A percentile compares a stretch with the other conserved stretches of the same genome.
Conservation (phyloP, 2,113 vertebrate species). For the Galeopterus variegatus region DNA sequence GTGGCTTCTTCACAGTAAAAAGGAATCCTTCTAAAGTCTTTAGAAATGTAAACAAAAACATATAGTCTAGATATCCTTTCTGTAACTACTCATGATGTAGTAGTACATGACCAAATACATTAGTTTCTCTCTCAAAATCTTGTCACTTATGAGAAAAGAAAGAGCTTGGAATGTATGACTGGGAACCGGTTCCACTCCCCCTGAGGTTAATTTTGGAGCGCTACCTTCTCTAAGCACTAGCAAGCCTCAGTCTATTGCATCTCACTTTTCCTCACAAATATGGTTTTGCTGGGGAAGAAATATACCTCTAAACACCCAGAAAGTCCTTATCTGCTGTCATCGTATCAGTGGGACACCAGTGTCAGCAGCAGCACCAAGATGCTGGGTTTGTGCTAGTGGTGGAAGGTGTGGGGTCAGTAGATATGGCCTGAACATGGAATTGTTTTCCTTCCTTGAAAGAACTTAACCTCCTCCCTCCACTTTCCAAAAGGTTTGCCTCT, state of each 20-base stretch:
- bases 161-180: neutral
- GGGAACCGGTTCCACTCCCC: neutral
- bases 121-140: neutral
- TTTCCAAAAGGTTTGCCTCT: neutral
- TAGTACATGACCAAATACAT: neutral
- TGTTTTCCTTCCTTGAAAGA: neutral
- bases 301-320: neutral
- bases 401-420: neutral
- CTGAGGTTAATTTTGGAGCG: neutral
- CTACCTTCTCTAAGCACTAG: neutral
- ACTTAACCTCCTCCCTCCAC: neutral
- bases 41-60: neutral
- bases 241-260: neutral
- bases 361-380: neutral
- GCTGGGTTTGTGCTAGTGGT: neutral
- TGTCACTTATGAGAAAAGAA: conserved; percentile 1
- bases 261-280: neutral
- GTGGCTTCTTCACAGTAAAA: neutral
- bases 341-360: neutral
- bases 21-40: neutral
- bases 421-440: neutral
- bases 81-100: neutral
- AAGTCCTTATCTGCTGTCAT: neutral
- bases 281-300: neutral
- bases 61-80: neutral